phyloP scores from a whole-genome alignment of 2,888 invertebrate genomes.

The Nephrotoma guestfalica region DNA sequence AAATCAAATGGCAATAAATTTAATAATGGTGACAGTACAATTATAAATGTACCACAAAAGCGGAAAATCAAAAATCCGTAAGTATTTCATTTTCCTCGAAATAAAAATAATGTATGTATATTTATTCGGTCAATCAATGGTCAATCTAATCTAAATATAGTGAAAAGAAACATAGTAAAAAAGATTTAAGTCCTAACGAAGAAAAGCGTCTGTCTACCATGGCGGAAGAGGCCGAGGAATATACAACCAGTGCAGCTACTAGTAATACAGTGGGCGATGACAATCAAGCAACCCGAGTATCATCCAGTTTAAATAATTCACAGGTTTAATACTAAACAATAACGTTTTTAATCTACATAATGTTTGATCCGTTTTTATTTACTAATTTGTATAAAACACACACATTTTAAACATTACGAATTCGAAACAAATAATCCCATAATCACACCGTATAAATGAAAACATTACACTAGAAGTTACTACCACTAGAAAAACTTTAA shows the following conservation, averaged over 20 bases:
- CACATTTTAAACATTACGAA: not conserved
- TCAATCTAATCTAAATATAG: not conserved
- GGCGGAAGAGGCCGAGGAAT: conserved; percentile 75
- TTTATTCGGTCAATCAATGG: too few relatives aligned
- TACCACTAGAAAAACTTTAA: not conserved
- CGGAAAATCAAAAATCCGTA: conserved; percentile 20
- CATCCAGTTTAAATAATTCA: conserved; percentile 9
- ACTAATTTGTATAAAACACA: not conserved
- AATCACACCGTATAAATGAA: not conserved
- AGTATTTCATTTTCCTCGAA: not conserved
- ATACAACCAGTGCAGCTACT: conserved; percentile 34
- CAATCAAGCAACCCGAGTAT: conserved; percentile 7
- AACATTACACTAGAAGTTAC: not conserved
- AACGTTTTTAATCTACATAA: not conserved
- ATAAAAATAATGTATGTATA: not conserved
- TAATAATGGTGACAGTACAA: not conserved
- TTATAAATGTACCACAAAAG: conserved; percentile 21
- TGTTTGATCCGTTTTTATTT: not conserved
- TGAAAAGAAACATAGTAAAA: conserved; percentile 28
- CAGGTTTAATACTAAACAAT: conserved; percentile 10
- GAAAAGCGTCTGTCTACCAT: conserved; percentile 65
- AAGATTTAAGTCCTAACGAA: conserved; percentile 22
- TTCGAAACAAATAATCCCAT: not conserved
- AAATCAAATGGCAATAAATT: conserved; percentile 10
- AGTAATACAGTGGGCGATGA: conserved; percentile 2